A percentile compares a stretch with the other conserved stretches of the same genome.
These are phyloP conservation scores for Hydrozoanthus tunicans DNA, from an alignment of 64 coral and sea anemone genomes.

Conservation along the genomic window DNA sequence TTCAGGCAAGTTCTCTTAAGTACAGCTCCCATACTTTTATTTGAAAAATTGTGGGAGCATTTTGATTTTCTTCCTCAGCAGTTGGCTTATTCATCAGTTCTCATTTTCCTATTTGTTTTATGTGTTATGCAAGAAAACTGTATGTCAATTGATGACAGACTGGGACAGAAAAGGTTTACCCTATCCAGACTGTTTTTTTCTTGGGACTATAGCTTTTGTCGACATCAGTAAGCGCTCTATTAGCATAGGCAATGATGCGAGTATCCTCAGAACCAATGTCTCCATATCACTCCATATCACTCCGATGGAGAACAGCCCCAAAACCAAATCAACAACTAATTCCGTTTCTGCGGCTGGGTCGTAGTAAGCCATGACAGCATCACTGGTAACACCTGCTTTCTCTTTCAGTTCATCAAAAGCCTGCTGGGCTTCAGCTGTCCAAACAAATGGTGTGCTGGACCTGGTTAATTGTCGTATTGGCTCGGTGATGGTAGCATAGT, in stretches of 20 bases:
- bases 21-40: constrained; percentile 4
- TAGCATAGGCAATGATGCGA: not conserved
- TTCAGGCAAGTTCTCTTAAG: not conserved
- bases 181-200: no score
- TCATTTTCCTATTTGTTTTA: not conserved
- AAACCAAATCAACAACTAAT: constrained; percentile 22
- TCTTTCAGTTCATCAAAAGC: constrained; percentile 23
- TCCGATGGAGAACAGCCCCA: not conserved
- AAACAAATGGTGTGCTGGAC: not conserved
- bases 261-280: not conserved
- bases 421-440: not conserved
- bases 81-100: not conserved
- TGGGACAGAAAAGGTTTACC: not conserved
- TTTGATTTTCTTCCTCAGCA: constrained; percentile 8
- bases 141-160: not conserved
- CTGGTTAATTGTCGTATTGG: constrained; percentile 1
- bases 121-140: not conserved
- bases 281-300: no score
- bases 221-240: not conserved
- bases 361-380: not conserved
- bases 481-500: not conserved
- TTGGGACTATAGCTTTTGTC: not conserved
- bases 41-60: not conserved
- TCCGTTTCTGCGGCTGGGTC: constrained; percentile 6
- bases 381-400: not conserved